Evolutionary conservation across 2,113 vertebrate genomes (phyloP).

Genomic region (Stigmatopora argus): DNA sequence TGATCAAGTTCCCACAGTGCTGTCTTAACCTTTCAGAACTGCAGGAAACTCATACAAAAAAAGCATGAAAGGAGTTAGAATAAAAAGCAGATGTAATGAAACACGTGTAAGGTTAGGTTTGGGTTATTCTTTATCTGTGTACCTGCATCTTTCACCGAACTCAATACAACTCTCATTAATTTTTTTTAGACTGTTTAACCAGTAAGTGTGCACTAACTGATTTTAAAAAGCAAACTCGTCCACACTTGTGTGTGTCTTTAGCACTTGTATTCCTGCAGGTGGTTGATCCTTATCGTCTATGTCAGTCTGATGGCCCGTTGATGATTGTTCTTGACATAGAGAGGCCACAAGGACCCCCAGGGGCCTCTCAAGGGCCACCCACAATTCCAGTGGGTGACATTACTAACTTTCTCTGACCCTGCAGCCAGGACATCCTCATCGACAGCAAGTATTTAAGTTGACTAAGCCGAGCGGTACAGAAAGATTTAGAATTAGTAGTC

Average conservation of each 20-base stretch:
- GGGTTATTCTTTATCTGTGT: conserved; percentile 43
- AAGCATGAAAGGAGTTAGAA: conserved; percentile 49
- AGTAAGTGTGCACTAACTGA: neutral
- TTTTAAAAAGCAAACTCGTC: conserved; percentile 21
- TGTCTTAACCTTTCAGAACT: conserved; percentile 59
- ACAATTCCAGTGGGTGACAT: conserved; percentile 47
- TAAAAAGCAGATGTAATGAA: neutral
- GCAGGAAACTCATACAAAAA: conserved; percentile 60
- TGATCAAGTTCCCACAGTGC: conserved; percentile 61
- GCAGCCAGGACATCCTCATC: conserved; percentile 22
- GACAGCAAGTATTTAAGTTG: conserved; percentile 33
- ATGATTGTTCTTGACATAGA: conserved; percentile 48
- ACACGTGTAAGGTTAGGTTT: conserved; percentile 43
- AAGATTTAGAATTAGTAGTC: neutral
- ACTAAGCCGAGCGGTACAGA: conserved; percentile 26
- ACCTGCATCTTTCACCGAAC: conserved; percentile 37
- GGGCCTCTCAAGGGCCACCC: conserved; percentile 28
- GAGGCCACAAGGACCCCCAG: conserved; percentile 28
- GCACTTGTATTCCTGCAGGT: conserved; percentile 57
- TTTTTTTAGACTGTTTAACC: neutral
- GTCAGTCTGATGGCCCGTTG: conserved; percentile 30
- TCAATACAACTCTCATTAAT: neutral
- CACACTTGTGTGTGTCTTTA: conserved; percentile 28
- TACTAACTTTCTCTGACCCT: conserved; percentile 42
- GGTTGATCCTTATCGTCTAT: conserved; percentile 29